phyloP scores from a whole-genome alignment of 2,797 vertebrate genomes.

The Australoheros facetus region DNA sequence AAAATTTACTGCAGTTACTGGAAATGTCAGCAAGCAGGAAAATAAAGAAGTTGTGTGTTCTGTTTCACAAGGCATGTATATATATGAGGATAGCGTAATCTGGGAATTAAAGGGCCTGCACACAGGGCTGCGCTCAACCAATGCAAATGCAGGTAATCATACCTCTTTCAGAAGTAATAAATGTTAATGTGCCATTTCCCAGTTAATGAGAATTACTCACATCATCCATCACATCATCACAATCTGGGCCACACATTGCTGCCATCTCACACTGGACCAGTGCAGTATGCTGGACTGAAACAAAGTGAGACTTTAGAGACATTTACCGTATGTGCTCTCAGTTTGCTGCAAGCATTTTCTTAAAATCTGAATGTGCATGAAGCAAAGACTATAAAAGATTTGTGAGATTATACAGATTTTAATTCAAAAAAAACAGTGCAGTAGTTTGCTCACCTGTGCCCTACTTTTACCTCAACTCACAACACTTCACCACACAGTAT shows the following conservation, averaged over 20 bases:
- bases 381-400: neutral
- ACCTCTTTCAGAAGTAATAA: constrained; percentile 68
- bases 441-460: neutral
- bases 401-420: neutral
- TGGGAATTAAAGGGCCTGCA: constrained; percentile 56
- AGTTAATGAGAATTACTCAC: constrained; percentile 76
- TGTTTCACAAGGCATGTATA: constrained; percentile 59
- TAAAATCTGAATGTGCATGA: fast-evolving
- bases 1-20: constrained; percentile 61
- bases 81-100: constrained; percentile 64
- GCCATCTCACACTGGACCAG: constrained; percentile 26
- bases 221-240: constrained; percentile 75
- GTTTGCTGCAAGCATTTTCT: neutral
- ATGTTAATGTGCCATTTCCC: constrained; percentile 70
- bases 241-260: constrained; percentile 68
- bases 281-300: neutral
- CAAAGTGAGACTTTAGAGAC: neutral
- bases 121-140: constrained; percentile 37
- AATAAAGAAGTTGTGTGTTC: constrained; percentile 73
- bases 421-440: neutral
- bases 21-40: constrained; percentile 65
- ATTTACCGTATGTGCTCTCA: neutral
- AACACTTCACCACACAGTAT: neutral
- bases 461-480: fast-evolving
- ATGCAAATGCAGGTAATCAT: constrained; percentile 53